Conservation (phyloP, 2,113 vertebrate genomes). For the Pluvianellus socialis region DNA sequence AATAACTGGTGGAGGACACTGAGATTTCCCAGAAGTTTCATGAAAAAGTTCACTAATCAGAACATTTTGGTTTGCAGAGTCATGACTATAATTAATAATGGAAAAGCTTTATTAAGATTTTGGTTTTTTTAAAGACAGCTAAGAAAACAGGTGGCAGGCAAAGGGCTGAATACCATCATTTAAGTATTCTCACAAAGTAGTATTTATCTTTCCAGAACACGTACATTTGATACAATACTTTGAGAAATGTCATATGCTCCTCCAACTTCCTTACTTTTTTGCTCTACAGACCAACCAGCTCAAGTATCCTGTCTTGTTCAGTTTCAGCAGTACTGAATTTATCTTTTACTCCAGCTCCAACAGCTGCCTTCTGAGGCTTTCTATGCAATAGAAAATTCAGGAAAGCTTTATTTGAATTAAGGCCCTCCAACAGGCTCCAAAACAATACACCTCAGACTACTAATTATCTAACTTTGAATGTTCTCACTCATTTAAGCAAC, state of each 20-base stretch:
- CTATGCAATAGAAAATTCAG: not conserved
- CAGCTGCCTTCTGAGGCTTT: not conserved
- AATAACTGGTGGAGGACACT: conserved; percentile 5
- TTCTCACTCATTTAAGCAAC: not conserved
- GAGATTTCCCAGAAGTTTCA: conserved; percentile 66
- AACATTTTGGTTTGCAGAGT: conserved; percentile 25
- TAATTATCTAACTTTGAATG: not conserved
- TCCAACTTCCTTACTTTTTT: not conserved
- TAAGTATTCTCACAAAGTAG: not conserved
- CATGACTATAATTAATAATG: conserved; percentile 49
- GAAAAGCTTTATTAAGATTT: conserved; percentile 44
- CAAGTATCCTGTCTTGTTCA: not conserved
- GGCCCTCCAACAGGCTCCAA: not conserved
- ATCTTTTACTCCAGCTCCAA: not conserved
- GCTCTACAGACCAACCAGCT: not conserved
- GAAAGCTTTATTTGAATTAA: not conserved
- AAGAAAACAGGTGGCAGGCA: not conserved
- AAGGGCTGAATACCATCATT: not conserved
- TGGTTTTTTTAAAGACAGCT: not conserved
- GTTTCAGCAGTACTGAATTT: not conserved
- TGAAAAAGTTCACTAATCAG: conserved; percentile 64
- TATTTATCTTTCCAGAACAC: not conserved
- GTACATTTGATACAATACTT: not conserved
- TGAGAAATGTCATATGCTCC: not conserved
- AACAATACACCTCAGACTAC: not conserved